phyloP scores from a whole-genome alignment of 1,140 invertebrate species.

The Teleopsis dalmanni region DNA sequence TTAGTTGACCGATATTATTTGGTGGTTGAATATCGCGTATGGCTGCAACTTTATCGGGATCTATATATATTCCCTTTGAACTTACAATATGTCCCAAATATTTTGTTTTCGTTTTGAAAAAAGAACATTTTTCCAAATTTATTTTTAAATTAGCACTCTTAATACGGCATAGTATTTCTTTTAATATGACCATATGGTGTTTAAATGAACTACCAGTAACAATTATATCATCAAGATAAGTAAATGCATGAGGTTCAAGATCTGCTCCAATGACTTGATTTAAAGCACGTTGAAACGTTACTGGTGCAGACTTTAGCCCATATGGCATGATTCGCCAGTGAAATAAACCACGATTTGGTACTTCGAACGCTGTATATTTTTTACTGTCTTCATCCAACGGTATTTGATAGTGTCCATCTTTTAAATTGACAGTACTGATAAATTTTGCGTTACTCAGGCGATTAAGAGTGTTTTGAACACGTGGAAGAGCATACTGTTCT shows the following conservation, averaged over 20 bases:
- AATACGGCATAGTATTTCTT: slow-evolving; percentile 13
- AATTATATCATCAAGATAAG: slow-evolving; percentile 45
- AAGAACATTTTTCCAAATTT: slow-evolving; percentile 14
- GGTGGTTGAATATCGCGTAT: slow-evolving; percentile 29
- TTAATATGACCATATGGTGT: slow-evolving; percentile 32
- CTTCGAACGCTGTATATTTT: slow-evolving; percentile 45
- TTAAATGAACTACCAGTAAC: slow-evolving; percentile 33
- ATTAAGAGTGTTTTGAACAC: slow-evolving; percentile 44
- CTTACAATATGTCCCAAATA: slow-evolving; percentile 29
- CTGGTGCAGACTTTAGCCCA: slow-evolving; percentile 40
- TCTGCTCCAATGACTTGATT: slow-evolving; percentile 23
- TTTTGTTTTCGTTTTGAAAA: neutral
- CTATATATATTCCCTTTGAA: slow-evolving; percentile 26
- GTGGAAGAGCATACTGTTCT: slow-evolving; percentile 43
- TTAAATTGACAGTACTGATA: slow-evolving; percentile 41
- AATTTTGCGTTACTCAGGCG: slow-evolving; percentile 20
- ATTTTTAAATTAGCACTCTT: slow-evolving; percentile 8
- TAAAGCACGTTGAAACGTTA: slow-evolving; percentile 42
- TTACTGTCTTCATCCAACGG: slow-evolving; percentile 21
- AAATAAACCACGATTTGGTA: slow-evolving; percentile 37
- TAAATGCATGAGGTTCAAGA: slow-evolving; percentile 21
- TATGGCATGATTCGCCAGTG: slow-evolving; percentile 45
- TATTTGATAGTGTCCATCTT: slow-evolving; percentile 42
- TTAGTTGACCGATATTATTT: slow-evolving; percentile 25
- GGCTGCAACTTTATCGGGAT: slow-evolving; percentile 35